Percentiles rank a stretch among this genome's conserved stretches.
These are phyloP conservation scores for Luperina nickerlii DNA, from an alignment of 2,888 invertebrate genomes.

Conservation along the genomic window DNA sequence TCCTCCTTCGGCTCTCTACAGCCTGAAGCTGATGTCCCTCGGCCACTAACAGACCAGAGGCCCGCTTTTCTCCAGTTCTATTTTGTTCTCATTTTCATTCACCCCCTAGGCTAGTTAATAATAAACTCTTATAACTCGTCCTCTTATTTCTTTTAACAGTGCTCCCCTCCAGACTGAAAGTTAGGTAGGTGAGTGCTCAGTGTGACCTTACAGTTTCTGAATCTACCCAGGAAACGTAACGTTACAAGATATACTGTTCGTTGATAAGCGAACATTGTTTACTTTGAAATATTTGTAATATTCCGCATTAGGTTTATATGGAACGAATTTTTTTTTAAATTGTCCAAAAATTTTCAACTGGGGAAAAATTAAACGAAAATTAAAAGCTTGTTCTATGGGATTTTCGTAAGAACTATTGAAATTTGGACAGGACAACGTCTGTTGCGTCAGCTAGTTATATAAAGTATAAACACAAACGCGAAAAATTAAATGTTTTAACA, in stretches of 20 bases:
- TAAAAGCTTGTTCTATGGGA: background rate
- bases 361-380: background rate
- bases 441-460: background rate
- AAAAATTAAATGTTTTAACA: background rate
- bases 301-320: background rate
- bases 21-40: no score
- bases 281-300: background rate
- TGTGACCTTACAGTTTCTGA: no score
- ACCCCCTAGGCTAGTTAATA: no score
- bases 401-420: background rate
- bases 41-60: no score
- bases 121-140: no score
- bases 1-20: no score
- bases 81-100: no score
- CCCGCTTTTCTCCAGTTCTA: no score
- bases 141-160: no score
- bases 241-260: background rate
- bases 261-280: background rate
- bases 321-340: background rate
- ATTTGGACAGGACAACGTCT: background rate
- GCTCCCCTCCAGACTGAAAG: no score
- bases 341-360: background rate
- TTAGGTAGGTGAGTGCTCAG: no score
- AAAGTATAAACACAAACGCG: background rate
- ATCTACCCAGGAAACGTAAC: no score